Evolutionary conservation across 1,140 invertebrate genomes (phyloP), one percentile per base, ranked within the genome.

Genomic region (Radopholus similis): DNA sequence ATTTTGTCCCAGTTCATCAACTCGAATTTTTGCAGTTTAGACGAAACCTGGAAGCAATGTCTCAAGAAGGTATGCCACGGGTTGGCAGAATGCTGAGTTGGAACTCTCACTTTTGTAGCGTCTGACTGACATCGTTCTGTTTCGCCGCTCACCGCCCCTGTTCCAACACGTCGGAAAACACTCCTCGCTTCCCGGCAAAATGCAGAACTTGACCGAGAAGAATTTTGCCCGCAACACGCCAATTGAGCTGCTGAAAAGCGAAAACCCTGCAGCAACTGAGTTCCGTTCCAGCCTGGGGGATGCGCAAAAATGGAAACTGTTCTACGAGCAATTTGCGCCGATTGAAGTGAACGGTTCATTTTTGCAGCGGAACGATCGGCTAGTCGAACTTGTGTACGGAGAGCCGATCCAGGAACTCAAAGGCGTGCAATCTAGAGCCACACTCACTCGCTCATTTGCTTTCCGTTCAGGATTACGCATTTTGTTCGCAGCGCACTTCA

Each of bases 161-260:
- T 66, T 66, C 35, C 64, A 66, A 62, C 64, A 66, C 28, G 32
- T 47, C 21, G 64, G 64, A 23, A 37, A 11, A n/a, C 64, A 62
- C 21, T 66, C 64, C 15, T 66, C 64, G 8, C 54, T 66, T 2
- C 32, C 18, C 2, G 64, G 64, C 2, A 66, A 66, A 63, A 49
- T 49, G 38, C 64, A 66, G 49, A 66, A 59, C 21, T 55, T 66
- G 28, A 44, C 23, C 37, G 64, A 66, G 34, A 30, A 37, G 18
- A n/a, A 23, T 23, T 66, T 66, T 42, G 53, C 30, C 38, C 4
- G 30, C 21, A 34, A 44, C 56, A 34, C 37, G 13, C 13, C 34
- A 42, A 56, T 66, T 60, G 26, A 15, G 13, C 13, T 57, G 35
- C 21, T 47, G 21, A 38, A 47, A 26, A 66, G 26, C 51, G 21